Conservation (phyloP, 2,797 vertebrate genomes). For the Gymnopithys bicolor region DNA sequence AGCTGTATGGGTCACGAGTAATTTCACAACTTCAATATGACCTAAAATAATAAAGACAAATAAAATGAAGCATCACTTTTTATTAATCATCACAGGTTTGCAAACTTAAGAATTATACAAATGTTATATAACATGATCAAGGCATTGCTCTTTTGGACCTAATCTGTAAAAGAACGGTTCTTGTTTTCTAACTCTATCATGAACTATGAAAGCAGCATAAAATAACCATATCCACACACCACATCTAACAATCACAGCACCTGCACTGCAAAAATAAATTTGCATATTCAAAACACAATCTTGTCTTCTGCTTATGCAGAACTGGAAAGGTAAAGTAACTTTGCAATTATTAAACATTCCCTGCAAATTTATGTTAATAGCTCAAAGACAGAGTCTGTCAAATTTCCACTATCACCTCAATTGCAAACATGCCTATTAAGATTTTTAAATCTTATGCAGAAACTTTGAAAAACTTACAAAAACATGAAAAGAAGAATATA, state of each 20-base stretch:
- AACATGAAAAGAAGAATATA: neutral
- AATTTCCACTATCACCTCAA: neutral
- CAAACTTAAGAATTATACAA: neutral
- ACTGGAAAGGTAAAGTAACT: neutral
- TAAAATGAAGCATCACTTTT: neutral
- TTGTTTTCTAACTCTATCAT: neutral
- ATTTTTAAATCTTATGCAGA: neutral
- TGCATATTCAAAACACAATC: neutral
- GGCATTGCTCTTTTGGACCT: neutral
- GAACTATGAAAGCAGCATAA: neutral
- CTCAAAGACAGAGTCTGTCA: neutral
- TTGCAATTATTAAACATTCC: neutral
- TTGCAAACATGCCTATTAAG: fast-evolving
- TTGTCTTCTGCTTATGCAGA: neutral
- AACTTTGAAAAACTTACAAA: neutral
- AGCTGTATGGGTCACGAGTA: constrained; percentile 92
- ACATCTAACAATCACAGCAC: neutral
- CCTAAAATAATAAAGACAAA: constrained; percentile 78
- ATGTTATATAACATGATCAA: neutral
- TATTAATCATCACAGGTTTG: neutral
- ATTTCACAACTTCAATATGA: constrained; percentile 96
- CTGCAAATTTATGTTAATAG: neutral
- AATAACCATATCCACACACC: neutral
- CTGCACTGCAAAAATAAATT: neutral
- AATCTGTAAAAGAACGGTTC: neutral